These are phyloP conservation scores for Drosophila suboccidentalis DNA, from an alignment of 2,888 invertebrate species.

Conservation along the genomic window DNA sequence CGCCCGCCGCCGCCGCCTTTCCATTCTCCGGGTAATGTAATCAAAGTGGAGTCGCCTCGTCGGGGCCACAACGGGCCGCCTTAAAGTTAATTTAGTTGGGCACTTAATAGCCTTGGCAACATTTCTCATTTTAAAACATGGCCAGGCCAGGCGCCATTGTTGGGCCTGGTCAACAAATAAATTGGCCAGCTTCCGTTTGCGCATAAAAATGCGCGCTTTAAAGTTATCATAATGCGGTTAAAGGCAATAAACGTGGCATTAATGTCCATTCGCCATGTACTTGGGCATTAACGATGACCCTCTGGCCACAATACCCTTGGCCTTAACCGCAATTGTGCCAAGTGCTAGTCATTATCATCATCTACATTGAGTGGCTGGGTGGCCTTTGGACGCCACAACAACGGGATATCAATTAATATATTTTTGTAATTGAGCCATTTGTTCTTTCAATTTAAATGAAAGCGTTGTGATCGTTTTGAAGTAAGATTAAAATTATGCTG, in stretches of 20 bases:
- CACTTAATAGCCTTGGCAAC: slow-evolving; percentile 78
- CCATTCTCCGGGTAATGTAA: slow-evolving; percentile 63
- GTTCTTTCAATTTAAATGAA: neutral
- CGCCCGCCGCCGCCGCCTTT: too few relatives aligned
- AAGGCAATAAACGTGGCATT: slow-evolving; percentile 78
- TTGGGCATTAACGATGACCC: slow-evolving; percentile 38
- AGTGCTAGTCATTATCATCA: slow-evolving; percentile 43
- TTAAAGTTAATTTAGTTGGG: slow-evolving; percentile 82
- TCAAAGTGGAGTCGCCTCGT: slow-evolving; percentile 61
- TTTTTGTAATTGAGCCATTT: slow-evolving; percentile 19
- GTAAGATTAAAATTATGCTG: neutral
- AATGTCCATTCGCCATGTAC: slow-evolving; percentile 55
- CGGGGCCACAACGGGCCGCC: slow-evolving; percentile 38
- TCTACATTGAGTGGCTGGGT: neutral
- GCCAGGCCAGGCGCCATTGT: slow-evolving; percentile 50
- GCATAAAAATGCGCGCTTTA: slow-evolving; percentile 68
- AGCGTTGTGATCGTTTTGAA: neutral
- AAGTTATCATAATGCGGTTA: slow-evolving; percentile 81
- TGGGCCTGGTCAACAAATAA: slow-evolving; percentile 67
- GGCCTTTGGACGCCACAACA: neutral
- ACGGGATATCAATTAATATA: slow-evolving; percentile 26
- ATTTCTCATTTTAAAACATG: slow-evolving; percentile 76
- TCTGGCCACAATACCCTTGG: slow-evolving; percentile 25
- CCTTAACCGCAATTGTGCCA: slow-evolving; percentile 47
- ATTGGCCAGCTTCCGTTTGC: slow-evolving; percentile 65